Conservation (phyloP, 2,113 vertebrate genomes). For the Aegithalos caudatus region DNA sequence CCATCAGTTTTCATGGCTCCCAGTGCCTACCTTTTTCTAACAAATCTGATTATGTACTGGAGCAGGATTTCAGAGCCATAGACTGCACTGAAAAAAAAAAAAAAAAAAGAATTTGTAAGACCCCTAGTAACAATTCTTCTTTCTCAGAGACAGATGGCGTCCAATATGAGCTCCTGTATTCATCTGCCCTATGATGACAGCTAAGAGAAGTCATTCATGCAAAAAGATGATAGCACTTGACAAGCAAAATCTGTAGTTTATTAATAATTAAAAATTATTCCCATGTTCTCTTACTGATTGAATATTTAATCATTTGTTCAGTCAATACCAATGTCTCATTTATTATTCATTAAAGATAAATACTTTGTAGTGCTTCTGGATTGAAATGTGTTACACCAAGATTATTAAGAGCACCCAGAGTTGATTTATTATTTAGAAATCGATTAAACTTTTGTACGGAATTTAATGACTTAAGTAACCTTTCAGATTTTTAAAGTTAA, state of each 20-base stretch:
- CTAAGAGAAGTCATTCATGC: constrained; percentile 52
- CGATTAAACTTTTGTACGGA: constrained; percentile 68
- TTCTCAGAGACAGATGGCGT: neutral
- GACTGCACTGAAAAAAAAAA: neutral
- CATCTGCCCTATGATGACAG: constrained; percentile 36
- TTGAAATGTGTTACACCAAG: constrained; percentile 64
- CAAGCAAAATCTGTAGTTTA: constrained; percentile 67
- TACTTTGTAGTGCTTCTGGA: constrained; percentile 69
- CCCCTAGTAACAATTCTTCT: neutral
- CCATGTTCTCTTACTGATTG: constrained; percentile 76
- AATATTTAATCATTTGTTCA: constrained; percentile 79
- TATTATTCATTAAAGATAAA: constrained; percentile 85
- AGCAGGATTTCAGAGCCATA: neutral
- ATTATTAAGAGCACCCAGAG: constrained; percentile 68
- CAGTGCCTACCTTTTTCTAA: neutral
- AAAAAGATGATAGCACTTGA: constrained; percentile 68
- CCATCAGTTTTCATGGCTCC: neutral
- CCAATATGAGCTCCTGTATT: constrained; percentile 20
- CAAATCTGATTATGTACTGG: neutral
- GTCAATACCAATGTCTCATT: constrained; percentile 77
- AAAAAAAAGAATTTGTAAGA: neutral
- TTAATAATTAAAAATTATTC: constrained; percentile 81
- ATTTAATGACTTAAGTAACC: constrained; percentile 63
- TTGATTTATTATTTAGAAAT: constrained; percentile 77
- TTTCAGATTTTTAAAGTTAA: constrained; percentile 38